These are phyloP conservation scores for Halichondria panicea DNA, from an alignment of 37 sponge, comb jelly and placozoan genomes.

Conservation along the genomic window DNA sequence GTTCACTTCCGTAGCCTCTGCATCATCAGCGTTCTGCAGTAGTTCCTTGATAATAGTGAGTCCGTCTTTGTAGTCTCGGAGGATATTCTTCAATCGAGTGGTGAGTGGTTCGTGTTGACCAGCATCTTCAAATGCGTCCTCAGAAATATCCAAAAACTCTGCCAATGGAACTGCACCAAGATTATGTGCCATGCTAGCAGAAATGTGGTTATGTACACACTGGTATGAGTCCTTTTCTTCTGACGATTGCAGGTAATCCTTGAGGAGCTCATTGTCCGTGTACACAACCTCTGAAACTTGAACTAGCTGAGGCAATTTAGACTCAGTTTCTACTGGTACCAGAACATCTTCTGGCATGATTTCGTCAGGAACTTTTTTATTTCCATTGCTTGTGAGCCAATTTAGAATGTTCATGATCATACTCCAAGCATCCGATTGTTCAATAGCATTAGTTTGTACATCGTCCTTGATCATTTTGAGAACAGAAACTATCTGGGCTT, in stretches of 20 bases:
- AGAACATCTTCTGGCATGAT: not conserved
- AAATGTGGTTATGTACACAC: constrained; percentile 26
- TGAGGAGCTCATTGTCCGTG: constrained; percentile 40
- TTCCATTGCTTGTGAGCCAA: constrained; percentile 35
- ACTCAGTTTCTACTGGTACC: constrained; percentile 32
- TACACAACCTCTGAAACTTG: constrained; percentile 20
- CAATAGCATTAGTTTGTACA: not conserved
- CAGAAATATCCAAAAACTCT: constrained; percentile 40
- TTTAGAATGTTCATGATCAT: constrained; percentile 41
- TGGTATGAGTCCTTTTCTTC: not conserved
- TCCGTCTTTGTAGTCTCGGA: constrained; percentile 68
- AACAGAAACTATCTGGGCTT: constrained; percentile 23
- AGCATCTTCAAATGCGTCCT: constrained; percentile 50
- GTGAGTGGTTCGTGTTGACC: constrained; percentile 63
- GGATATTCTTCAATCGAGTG: constrained; percentile 49
- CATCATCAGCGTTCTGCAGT: constrained; percentile 79
- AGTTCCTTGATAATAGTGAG: constrained; percentile 62
- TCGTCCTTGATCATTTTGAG: constrained; percentile 18
- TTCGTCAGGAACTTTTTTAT: not conserved
- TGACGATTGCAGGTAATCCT: not conserved
- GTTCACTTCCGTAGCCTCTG: constrained; percentile 64
- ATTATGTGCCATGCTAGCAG: constrained; percentile 3
- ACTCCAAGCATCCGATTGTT: constrained; percentile 11
- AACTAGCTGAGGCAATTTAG: constrained; percentile 12
- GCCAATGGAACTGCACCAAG: constrained; percentile 37